Conservation (phyloP, 53 echinoderm and acorn worm species). For the Hippasteria phrygiana region DNA sequence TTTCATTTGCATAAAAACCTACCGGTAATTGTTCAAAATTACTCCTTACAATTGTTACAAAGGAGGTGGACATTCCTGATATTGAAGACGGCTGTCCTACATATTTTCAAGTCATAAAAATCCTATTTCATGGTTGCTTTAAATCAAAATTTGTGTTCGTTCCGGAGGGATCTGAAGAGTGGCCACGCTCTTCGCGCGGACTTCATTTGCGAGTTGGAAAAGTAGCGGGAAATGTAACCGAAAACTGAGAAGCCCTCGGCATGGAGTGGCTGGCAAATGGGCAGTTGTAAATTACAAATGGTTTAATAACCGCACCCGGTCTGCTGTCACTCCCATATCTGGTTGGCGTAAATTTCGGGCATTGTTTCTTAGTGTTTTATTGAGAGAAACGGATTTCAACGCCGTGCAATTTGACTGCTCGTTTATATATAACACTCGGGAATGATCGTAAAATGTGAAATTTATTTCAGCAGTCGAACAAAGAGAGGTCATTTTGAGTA, state of each 20-base stretch:
- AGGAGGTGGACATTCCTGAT: too few species aligned
- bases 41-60: too few species aligned
- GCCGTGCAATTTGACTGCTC: too few species aligned
- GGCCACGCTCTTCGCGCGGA: not conserved
- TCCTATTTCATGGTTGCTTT: too few species aligned
- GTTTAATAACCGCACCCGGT: conserved; percentile 53
- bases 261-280: conserved; percentile 6
- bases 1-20: too few species aligned
- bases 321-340: not conserved
- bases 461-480: too few species aligned
- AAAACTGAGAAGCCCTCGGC: not conserved
- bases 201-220: not conserved
- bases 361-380: not conserved
- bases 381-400: not conserved
- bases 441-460: too few species aligned
- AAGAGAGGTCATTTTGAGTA: too few species aligned
- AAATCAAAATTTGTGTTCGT: not conserved
- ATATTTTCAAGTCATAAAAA: too few species aligned
- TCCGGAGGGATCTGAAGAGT: not conserved
- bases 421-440: too few species aligned
- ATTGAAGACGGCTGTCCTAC: too few species aligned
- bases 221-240: conserved; percentile 7
- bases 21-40: too few species aligned
- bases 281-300: conserved; percentile 47
- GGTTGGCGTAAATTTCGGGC: not conserved